Evolutionary conservation across 1,140 invertebrate genomes (phyloP), one percentile per base, ranked within the genome.

Genomic region (Drosophila varians): DNA sequence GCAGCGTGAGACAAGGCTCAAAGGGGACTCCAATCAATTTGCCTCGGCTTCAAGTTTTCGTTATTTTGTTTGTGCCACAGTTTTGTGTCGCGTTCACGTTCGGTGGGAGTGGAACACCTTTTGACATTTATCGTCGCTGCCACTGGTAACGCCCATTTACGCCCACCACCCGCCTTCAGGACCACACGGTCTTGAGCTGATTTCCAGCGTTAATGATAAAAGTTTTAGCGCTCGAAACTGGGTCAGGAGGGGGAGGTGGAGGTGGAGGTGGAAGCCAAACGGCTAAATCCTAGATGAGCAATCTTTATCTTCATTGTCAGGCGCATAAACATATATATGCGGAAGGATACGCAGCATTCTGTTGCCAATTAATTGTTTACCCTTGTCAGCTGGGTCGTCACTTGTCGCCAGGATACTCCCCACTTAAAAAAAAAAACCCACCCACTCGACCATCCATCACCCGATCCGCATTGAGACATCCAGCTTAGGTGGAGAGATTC

Each of bases 341-440:
- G 21, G 23, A 42, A 11, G 19, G 16, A 48, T n/a, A 14, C 36
- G 46, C 25, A 52, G 65, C 68, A 60, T 48, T 75, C 60, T 75
- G 75, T 69, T 84, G n/a, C 74, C 76, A 84, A 84, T 84, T 84
- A 84, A 84, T 84, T 84, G 80, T 84, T 74, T 86, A 84, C 76
- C 80, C 80, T 73, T 76, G 80, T 84, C 80, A 84, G 57, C n/a
- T 69, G 75, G 69, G 55, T 76, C 76, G 76, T 86, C 80, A 65
- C 61, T 57, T 65, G 64, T 75, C 70, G 4, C 3, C 7, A n/a
- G n/a, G n/a, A n/a, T n/a, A n/a, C n/a, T n/a, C n/a, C n/a, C n/a
- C n/a, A n/a, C n/a, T n/a, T n/a, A 16, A 55, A 60, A 60, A 28
- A 42, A 16, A 55, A 60, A 60, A 28, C 28, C 57, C 58, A 45